Conservation (phyloP, 2,888 invertebrate genomes). For the Leucozona laternaria region DNA sequence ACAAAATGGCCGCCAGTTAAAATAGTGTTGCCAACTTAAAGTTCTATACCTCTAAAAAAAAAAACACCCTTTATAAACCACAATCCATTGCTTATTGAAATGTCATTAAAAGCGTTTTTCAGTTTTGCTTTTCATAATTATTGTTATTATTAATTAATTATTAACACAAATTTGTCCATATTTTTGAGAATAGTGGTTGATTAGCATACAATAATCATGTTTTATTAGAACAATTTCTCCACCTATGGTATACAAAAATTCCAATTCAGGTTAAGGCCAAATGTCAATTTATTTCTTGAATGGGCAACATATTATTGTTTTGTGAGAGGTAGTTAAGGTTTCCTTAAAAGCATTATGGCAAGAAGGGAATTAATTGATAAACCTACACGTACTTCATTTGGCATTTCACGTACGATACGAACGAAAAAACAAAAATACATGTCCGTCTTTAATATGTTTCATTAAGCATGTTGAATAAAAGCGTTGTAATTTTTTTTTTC, state of each 20-base stretch:
- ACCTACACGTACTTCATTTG: slow-evolving; percentile 26
- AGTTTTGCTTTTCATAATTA: too few species aligned
- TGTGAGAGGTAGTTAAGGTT: slow-evolving; percentile 1
- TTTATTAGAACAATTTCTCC: neutral
- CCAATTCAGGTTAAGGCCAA: neutral
- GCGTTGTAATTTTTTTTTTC: neutral
- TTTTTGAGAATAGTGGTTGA: too few species aligned
- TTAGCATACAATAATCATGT: neutral
- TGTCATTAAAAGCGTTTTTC: too few species aligned
- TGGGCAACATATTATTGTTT: neutral
- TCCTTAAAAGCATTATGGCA: slow-evolving; percentile 6
- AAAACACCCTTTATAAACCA: too few species aligned
- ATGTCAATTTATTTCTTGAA: slow-evolving; percentile 17
- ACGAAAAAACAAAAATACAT: neutral
- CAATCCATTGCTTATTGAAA: too few species aligned
- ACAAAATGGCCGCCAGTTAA: too few species aligned
- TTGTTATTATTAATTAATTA: too few species aligned
- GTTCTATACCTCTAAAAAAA: too few species aligned
- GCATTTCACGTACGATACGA: slow-evolving; percentile 3
- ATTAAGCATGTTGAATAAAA: neutral
- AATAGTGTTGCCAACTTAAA: too few species aligned
- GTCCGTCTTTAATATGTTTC: neutral
- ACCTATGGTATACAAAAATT: neutral
- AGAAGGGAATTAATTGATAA: slow-evolving; percentile 13
- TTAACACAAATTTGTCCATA: too few species aligned